Base-by-base conservation (phyloP, 2,888 invertebrate genomes). In the Caenorhabditis sulstoni region DNA sequence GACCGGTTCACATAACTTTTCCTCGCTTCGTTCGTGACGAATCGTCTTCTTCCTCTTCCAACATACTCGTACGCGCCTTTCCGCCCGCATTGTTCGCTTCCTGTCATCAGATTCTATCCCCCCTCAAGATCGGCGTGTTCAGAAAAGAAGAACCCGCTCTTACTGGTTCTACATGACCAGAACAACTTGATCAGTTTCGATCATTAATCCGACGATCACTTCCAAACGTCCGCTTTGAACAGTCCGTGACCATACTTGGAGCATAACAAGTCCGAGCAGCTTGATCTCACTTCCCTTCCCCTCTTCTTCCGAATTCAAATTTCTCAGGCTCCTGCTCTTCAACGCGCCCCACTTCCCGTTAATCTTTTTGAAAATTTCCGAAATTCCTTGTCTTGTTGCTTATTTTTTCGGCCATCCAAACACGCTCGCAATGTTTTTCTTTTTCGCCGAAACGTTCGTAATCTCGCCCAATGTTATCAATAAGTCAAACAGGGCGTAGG, bases 401-500 rank as follows among this genome's bases (percentile, higher is more conserved):
- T 61, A 23, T 61, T 18, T 20, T 52, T 45, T 44, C 35, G 49
- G 37, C 8, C 44, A 44, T 20, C 8, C 44, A 44, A 59, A 61
- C 68, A 23, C 37, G 14, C 16, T 5, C 29, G 18, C 23, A 67
- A 68, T 68, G 61, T 68, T 68, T 68, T 68, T 68, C 58, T 45
- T 29, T 29, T 29, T 68, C 50, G 52, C 23, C 59, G 59, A 71
- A 71, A 64, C 71, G 71, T 71, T 71, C 71, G 55, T 71, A 71
- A 71, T 71, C 71, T 71, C 29, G 29, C 47, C 44, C 49, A 35
- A 57, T 64, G 71, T 64, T 71, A 71, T 71, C 71, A 71, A 71
- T 71, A 62, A 71, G 61, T 61, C 59, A 70, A 70, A 70, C 70
- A 70, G 53, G 55, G 70, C 70, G 70, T 70, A 70, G 70, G 70